Evolutionary conservation across 1,140 invertebrate species (phyloP).

Genomic region (Micrasema minimum): DNA sequence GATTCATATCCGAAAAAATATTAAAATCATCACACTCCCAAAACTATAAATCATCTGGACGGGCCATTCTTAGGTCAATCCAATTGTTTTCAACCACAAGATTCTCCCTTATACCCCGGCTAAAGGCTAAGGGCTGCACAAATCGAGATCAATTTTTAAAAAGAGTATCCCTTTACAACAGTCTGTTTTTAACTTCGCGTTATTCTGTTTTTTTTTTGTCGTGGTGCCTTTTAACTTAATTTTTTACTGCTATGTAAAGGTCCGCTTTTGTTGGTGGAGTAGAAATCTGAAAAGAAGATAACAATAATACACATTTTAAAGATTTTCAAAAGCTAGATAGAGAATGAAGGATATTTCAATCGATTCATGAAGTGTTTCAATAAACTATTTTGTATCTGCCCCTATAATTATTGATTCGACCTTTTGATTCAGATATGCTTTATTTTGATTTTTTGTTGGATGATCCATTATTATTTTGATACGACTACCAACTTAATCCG

Average conservation of each 20-base stretch:
- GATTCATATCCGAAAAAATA: slow-evolving; percentile 33
- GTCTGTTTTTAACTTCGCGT: no score
- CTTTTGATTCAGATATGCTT: not conserved
- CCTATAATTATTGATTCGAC: slow-evolving; percentile 23
- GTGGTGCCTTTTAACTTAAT: slow-evolving; percentile 1
- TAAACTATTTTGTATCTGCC: not conserved
- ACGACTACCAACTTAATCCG: not conserved
- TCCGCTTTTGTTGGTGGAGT: slow-evolving; percentile 7
- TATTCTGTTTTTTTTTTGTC: no score
- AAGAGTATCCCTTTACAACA: no score
- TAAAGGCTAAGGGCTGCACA: not conserved
- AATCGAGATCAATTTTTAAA: no score
- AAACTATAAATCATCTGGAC: slow-evolving; percentile 30
- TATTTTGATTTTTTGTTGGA: not conserved
- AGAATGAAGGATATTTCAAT: slow-evolving; percentile 24
- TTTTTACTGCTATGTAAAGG: not conserved
- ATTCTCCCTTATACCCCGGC: not conserved
- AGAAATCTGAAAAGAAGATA: not conserved
- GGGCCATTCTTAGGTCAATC: slow-evolving; percentile 16
- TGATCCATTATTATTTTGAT: not conserved
- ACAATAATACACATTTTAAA: not conserved
- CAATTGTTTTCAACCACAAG: slow-evolving; percentile 20
- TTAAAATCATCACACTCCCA: slow-evolving; percentile 39
- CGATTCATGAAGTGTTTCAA: slow-evolving; percentile 31
- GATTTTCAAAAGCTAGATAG: not conserved